phyloP scores from a whole-genome alignment of 2,113 vertebrate genomes.

The Spea multiplicata region DNA sequence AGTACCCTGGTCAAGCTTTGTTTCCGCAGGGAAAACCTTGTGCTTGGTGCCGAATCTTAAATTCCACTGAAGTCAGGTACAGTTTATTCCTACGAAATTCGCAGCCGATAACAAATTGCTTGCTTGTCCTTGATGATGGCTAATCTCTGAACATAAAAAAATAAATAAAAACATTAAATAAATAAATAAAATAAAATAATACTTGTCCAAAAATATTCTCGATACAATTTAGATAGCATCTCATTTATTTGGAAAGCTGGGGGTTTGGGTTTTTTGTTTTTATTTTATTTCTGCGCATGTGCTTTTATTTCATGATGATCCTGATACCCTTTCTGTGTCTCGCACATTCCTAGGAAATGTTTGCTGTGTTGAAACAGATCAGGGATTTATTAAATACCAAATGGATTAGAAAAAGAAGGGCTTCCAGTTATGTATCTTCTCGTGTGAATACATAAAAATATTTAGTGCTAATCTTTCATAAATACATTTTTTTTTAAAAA shows the following conservation, averaged over 20 bases:
- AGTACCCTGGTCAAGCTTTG: slow-evolving; percentile 80
- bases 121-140: slow-evolving; percentile 60
- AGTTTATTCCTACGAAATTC: slow-evolving; percentile 76
- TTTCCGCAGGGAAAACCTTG: slow-evolving; percentile 47
- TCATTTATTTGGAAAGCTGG: slow-evolving; percentile 39
- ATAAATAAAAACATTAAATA: slow-evolving; percentile 59
- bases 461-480: too few species aligned
- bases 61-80: slow-evolving; percentile 58
- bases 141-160: slow-evolving; percentile 58
- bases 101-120: slow-evolving; percentile 63
- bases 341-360: not conserved
- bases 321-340: not conserved
- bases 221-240: slow-evolving; percentile 54
- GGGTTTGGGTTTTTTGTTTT: too few species aligned
- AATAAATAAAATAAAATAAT: slow-evolving; percentile 51
- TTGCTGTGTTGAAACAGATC: not conserved
- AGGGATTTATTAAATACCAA: not conserved
- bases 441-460: not conserved
- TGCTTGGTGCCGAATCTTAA: slow-evolving; percentile 47
- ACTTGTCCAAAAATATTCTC: slow-evolving; percentile 52
- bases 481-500: too few species aligned
- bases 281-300: too few species aligned
- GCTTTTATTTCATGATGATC: too few species aligned
- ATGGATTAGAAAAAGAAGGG: slow-evolving; percentile 12
- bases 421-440: slow-evolving; percentile 12